These are phyloP conservation scores for Drosophila watanabei DNA, from an alignment of 1,140 invertebrate genomes.

Conservation along the genomic window DNA sequence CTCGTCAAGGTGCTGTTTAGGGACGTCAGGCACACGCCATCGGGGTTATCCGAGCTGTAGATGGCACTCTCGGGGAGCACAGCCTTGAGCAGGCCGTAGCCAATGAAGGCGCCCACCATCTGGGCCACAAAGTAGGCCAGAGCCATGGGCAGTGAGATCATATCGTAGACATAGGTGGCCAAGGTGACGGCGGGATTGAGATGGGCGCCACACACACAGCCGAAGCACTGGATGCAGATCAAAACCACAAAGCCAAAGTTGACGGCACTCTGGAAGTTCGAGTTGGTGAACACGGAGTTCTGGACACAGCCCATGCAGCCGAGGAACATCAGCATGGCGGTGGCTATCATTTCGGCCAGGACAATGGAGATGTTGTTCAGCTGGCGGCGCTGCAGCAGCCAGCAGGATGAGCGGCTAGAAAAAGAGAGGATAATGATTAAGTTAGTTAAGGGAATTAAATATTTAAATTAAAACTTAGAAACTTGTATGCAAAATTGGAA, in stretches of 20 bases:
- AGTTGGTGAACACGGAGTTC: slow-evolving; percentile 38
- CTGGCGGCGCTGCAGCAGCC: slow-evolving; percentile 21
- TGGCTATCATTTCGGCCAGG: slow-evolving; percentile 90
- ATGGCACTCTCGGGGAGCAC: slow-evolving; percentile 86
- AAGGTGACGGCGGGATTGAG: slow-evolving; percentile 95
- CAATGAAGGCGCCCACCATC: slow-evolving; percentile 89
- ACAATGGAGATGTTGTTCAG: slow-evolving; percentile 62
- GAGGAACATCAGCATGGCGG: slow-evolving; percentile 90
- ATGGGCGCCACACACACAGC: slow-evolving; percentile 94
- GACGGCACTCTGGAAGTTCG: slow-evolving; percentile 55
- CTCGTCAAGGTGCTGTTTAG: slow-evolving; percentile 85
- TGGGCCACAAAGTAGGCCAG: slow-evolving; percentile 91
- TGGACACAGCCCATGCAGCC: slow-evolving; percentile 90
- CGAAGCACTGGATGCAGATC: slow-evolving; percentile 89
- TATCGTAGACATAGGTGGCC: slow-evolving; percentile 87
- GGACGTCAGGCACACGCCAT: slow-evolving; percentile 87
- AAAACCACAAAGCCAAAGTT: slow-evolving; percentile 78
- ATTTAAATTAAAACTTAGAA: background rate
- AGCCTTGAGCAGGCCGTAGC: slow-evolving; percentile 88
- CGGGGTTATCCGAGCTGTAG: slow-evolving; percentile 38
- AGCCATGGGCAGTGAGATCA: slow-evolving; percentile 88
- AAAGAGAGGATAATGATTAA: background rate
- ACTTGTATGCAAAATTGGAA: no score
- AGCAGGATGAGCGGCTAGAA: slow-evolving; percentile 51
- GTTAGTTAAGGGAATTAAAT: background rate